Conservation (phyloP, 2,888 invertebrate species). For the Halictus quadricinctus region DNA sequence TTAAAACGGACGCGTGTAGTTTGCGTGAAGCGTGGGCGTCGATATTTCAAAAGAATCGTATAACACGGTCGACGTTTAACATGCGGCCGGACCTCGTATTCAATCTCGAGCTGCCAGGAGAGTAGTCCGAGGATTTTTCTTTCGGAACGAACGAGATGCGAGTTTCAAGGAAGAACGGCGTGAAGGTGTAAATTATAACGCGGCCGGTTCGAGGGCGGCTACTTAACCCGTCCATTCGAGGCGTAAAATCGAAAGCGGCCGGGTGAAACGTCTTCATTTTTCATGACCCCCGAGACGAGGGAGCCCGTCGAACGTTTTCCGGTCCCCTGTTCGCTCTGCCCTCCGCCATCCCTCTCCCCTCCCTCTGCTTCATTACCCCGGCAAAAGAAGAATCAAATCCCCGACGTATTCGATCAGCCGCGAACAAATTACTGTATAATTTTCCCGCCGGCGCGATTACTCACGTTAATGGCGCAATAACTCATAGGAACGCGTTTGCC, state of each 20-base stretch:
- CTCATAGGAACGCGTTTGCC: constrained; percentile 59
- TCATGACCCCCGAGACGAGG: constrained; percentile 30
- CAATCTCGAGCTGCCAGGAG: constrained; percentile 5
- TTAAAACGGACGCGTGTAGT: background rate
- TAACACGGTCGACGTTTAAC: background rate
- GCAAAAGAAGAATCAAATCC: constrained; percentile 51
- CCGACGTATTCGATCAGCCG: constrained; percentile 60
- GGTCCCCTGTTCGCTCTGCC: constrained; percentile 11
- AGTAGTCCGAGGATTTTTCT: background rate
- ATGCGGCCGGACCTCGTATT: background rate
- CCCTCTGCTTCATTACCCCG: constrained; percentile 44
- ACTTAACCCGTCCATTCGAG: constrained; percentile 40
- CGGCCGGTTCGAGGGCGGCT: constrained; percentile 35
- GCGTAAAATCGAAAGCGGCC: constrained; percentile 54
- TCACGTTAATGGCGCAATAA: constrained; percentile 65
- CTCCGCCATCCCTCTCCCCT: background rate
- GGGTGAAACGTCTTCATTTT: constrained; percentile 59
- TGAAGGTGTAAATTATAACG: constrained; percentile 48
- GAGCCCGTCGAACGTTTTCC: constrained; percentile 31
- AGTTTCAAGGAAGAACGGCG: constrained; percentile 19
- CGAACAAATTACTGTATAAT: constrained; percentile 65
- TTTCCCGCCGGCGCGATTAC: constrained; percentile 64
- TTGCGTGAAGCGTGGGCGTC: background rate
- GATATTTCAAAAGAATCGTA: constrained; percentile 3
- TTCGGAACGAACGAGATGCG: background rate